A percentile compares a stretch with the other conserved stretches of the same genome.
These are phyloP conservation scores for Adineta ricciae DNA, from an alignment of 2,888 invertebrate species.

Conservation along the genomic window DNA sequence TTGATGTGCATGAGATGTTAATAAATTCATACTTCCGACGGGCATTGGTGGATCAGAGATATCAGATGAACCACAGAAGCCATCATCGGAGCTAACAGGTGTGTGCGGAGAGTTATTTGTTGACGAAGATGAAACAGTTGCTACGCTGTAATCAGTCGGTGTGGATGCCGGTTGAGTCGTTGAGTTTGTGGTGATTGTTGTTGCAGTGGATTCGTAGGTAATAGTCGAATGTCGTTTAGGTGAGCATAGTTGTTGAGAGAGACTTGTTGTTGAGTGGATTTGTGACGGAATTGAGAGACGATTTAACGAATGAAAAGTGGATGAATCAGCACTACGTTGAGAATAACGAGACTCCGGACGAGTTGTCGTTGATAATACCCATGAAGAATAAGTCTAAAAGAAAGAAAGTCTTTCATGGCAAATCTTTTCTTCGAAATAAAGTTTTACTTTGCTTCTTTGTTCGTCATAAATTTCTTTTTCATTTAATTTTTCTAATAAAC, in stretches of 20 bases:
- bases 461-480: not conserved
- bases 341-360: not conserved
- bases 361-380: not conserved
- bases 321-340: not conserved
- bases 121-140: not conserved
- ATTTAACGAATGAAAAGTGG: not conserved
- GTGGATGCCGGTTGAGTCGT: not conserved
- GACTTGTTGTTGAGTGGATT: not conserved
- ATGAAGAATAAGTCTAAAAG: not conserved
- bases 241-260: not conserved
- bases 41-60: not conserved
- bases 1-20: not conserved
- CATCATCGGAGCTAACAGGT: not conserved
- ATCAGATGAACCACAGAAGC: slow-evolving; percentile 2
- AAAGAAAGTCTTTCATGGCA: not conserved
- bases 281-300: not conserved
- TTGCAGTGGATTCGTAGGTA: not conserved
- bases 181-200: not conserved
- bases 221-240: not conserved
- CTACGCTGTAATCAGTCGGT: not conserved
- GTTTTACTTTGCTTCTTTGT: not conserved
- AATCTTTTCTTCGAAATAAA: too few relatives aligned
- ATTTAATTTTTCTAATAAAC: not conserved
- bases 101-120: not conserved
- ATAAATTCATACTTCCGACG: not conserved